Base-by-base conservation (phyloP, 2,797 vertebrate species). In the Urocyon cinereoargenteus region DNA sequence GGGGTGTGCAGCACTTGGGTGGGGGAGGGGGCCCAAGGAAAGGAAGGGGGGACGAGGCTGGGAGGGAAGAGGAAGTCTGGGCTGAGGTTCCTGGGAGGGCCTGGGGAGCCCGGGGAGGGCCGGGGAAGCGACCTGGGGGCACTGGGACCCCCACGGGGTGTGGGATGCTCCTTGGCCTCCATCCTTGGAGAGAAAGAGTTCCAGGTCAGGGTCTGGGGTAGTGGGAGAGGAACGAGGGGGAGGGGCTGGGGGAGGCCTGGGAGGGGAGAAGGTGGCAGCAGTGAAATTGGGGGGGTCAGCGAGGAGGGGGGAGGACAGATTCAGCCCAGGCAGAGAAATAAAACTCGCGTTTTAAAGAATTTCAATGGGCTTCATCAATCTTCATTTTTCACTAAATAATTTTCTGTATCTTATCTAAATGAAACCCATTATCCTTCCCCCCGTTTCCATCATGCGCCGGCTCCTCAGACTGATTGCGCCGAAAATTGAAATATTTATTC, bases 401-500 rank as follows among this genome's bases (percentile, higher is more conserved):
- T 98, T 98, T 98, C 98, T 97, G 98, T 98, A 98, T 98, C 98
- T 98, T 99, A 98, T 98, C 98, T 98, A 98, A 99, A 98, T 98
- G 98, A 98, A 98, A 98, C 94, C 98, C 98, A 98, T 98, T 98
- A 98, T 98, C 98, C 98, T 98, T 98, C 98, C 96, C 77, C 97
- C 98, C 77, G 31, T 98, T 98, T 98, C 98, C 98, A 98, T 98
- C 98, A 98, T 97, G 97, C 64, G 75, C 95, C 16, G 88, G 98
- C 95, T 96, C 97, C 97, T 97, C 97, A 96, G 98, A 96, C 96
- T 98, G 98, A 98, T 98, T 98, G 97, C 86, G 73, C 98, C 77
- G 98, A 98, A 98, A 98, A 98, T 98, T 98, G 98, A 98, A 98
- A 99, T 98, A 99, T 99, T 98, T 98, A 98, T 98, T 98, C 98